phyloP scores from a whole-genome alignment of 53 echinoderm and acorn worm species.

The Apostichopus leukothele region DNA sequence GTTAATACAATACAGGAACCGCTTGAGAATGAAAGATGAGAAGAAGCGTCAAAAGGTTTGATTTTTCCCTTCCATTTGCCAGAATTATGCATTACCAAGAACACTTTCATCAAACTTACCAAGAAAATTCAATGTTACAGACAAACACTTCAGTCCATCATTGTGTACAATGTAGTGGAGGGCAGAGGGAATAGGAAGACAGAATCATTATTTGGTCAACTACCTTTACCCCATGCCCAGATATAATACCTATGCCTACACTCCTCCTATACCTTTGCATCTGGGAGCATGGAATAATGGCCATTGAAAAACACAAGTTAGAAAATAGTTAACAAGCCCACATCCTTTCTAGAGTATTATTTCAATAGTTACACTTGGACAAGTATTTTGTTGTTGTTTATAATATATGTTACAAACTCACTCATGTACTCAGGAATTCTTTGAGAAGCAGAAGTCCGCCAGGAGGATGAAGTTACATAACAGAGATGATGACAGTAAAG shows the following conservation, averaged over 20 bases:
- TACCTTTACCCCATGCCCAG: background rate
- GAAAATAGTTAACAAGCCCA: no score
- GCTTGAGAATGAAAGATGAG: constrained; percentile 69
- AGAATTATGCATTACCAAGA: no score
- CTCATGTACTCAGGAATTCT: constrained; percentile 65
- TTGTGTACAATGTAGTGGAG: background rate
- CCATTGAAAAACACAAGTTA: no score
- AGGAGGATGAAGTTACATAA: constrained; percentile 55
- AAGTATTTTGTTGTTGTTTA: background rate
- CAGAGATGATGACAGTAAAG: constrained; percentile 31
- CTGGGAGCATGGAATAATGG: no score
- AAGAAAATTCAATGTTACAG: no score
- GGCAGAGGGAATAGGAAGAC: background rate
- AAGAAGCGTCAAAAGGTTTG: constrained; percentile 71
- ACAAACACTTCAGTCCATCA: no score
- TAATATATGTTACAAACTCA: background rate
- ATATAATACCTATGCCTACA: background rate
- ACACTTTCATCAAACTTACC: no score
- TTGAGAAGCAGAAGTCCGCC: constrained; percentile 79
- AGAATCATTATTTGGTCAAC: background rate
- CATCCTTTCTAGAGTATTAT: no score
- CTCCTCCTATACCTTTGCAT: no score
- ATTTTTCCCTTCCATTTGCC: no score
- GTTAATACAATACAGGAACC: constrained; percentile 48
- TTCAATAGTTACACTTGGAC: no score